Conservation (phyloP, 2,113 vertebrate genomes). For the Morone saxatilis region DNA sequence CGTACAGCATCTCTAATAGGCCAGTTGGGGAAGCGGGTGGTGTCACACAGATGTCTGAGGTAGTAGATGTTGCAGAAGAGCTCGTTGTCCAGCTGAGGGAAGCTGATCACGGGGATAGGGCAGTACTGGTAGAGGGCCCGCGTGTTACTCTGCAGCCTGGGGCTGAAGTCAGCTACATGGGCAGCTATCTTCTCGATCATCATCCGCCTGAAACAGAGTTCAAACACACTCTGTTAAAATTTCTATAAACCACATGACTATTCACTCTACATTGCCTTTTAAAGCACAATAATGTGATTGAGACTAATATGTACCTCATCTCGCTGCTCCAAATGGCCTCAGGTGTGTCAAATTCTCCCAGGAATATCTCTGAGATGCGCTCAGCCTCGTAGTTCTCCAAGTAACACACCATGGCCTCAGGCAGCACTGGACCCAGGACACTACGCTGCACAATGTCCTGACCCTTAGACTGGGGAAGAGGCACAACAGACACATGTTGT, state of each 20-base stretch:
- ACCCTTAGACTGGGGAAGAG: constrained; percentile 89
- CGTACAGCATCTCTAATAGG: constrained; percentile 95
- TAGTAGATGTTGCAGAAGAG: constrained; percentile 99
- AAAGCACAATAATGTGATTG: background rate
- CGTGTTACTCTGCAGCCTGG: constrained; percentile 98
- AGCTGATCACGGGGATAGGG: constrained; percentile 95
- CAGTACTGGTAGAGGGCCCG: constrained; percentile 98
- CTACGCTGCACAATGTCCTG: constrained; percentile 97
- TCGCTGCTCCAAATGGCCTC: constrained; percentile 99
- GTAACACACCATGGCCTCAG: constrained; percentile 99
- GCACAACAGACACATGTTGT: background rate
- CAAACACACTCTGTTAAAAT: background rate
- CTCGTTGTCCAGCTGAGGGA: constrained; percentile 96
- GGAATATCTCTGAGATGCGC: constrained; percentile 98
- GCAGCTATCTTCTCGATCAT: constrained; percentile 99
- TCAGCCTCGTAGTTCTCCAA: constrained; percentile 98
- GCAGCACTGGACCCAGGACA: constrained; percentile 94
- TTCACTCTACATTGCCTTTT: background rate
- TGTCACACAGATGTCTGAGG: constrained; percentile 97
- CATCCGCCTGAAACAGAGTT: constrained; percentile 85
- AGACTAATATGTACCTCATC: constrained; percentile 89
- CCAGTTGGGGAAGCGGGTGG: constrained; percentile 94
- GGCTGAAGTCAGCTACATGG: constrained; percentile 97
- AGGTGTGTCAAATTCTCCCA: constrained; percentile 98
- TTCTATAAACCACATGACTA: background rate